Base-by-base conservation (phyloP, 1,140 invertebrate species). In the Lycorma delicatula region DNA sequence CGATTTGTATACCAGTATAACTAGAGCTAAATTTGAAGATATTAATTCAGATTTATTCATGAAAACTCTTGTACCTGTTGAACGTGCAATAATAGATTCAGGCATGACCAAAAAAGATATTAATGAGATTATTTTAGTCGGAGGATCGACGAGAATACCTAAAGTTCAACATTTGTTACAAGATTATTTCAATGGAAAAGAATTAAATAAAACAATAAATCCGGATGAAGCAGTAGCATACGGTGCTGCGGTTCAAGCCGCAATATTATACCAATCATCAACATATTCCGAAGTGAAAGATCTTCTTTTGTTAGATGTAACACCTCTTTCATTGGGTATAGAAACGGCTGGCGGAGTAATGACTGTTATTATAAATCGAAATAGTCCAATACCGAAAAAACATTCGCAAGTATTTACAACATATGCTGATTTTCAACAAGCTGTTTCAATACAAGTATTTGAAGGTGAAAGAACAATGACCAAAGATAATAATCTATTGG, bases 111-210 rank as follows among this genome's bases (percentile, higher is more conserved):
- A 97, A 72, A 76, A 82, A 13, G 78, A 83, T 58, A 91, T 98
- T 61, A 84, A 98, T 67, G 96, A 98, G 65, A 95, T 98, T 64
- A 95, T 98, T 27, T 75, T 98, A 26, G 95, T 98, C 48, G 96
- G 96, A 63, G 96, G 96, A 31, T 98, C 95, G n/a, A 98, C 96
- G 31, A 86, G 96, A 77, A 98, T 98, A 66, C 96, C 96, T 41
- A 98, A 97, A 74, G 91, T 98, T 56, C 95, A 98, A 75, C 94
- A 94, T 69, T 77, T 96, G 38, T 76, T 97, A 41, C 88, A 94
- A 69, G 91, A 96, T 71, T 95, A 94, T 79, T 97, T 97, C 81
- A 95, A 95, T 64, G 96, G 94, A 57, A 97, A 97, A 75, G 93
- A 97, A 74, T 77, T 98, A 55, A 98, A 97, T 83, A 97, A 96